Evolutionary conservation across 2,113 vertebrate species (phyloP), one percentile per base, ranked within the genome.

Genomic region (Pluvialis apricaria): DNA sequence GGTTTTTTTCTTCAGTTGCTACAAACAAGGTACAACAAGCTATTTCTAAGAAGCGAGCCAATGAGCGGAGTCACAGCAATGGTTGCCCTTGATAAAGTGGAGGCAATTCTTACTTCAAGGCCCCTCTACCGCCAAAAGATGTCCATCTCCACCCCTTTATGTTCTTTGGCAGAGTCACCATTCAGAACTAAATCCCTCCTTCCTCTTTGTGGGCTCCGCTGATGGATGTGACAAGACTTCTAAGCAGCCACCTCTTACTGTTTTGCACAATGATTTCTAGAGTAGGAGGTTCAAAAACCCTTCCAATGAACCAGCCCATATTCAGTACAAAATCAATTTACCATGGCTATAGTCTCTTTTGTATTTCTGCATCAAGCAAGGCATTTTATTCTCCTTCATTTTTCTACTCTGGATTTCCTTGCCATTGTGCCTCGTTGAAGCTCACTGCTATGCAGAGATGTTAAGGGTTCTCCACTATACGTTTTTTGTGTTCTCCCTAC

Each of bases 171-270:
- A 94, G 88, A 98, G 94, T 90, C 7, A 10, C 97, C 97, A 97
- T 98, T 98, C 95, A 98, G 62, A 91, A 91, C 47, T 72, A 93
- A 92, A 92, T 82, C 70, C 82, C 96, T 95, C 93, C 95, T 91
- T 90, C 93, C 88, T 82, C 82, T 96, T 86, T 95, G 89, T 91
- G 87, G 60, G 60, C 68, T 94, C 47, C 51, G 49, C 82, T 97
- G 96, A 97, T 60, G 73, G 97, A 97, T 98, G 98, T 98, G 98
- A 98, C 97, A 88, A 62, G 97, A 97, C 93, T 98, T 71, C 96
- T 94, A 98, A 98, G 94, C 87, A 96, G 96, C 77, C 71, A 92
- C 66, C 95, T 95, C 95, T 91, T 75, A 97, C 97, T 97, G 95
- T 97, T 97, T 75, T 38, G 71, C 83, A 97, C 95, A 97, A 96